Evolutionary conservation across 1,140 invertebrate species (phyloP).

Genomic region (Drosophila bocqueti): DNA sequence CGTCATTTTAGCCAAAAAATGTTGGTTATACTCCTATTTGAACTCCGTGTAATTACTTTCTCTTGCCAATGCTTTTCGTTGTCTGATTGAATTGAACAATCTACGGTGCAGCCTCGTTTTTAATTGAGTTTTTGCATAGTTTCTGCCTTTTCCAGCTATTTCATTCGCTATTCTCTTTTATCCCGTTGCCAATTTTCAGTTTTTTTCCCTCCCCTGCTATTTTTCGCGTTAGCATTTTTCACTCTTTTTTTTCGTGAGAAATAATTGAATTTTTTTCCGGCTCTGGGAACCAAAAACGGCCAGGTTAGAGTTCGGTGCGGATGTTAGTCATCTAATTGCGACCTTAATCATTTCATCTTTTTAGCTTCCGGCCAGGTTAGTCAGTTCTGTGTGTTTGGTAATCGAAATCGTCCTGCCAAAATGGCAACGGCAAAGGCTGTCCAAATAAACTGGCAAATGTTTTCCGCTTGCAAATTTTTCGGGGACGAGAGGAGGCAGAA

Average conservation of each 20-base stretch:
- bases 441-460: conserved; percentile 51
- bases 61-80: conserved; percentile 2
- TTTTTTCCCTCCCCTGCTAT: conserved; percentile 7
- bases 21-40: background rate
- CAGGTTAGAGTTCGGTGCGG: conserved; percentile 22
- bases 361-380: conserved; percentile 71
- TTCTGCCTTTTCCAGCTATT: conserved; percentile 37
- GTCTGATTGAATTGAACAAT: conserved; percentile 51
- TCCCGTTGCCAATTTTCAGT: conserved; percentile 39
- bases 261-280: conserved; percentile 52
- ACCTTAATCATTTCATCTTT: conserved; percentile 74
- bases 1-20: background rate
- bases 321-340: conserved; percentile 64
- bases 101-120: conserved; percentile 29
- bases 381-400: conserved; percentile 50
- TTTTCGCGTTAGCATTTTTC: conserved; percentile 25
- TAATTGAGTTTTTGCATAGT: conserved; percentile 57
- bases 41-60: conserved; percentile 12
- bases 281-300: conserved; percentile 1
- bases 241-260: conserved; percentile 14
- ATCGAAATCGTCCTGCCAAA: conserved; percentile 51
- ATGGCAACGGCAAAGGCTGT: conserved; percentile 26
- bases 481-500: background rate
- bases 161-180: conserved; percentile 37
- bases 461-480: conserved; percentile 37